phyloP scores from a whole-genome alignment of 2,888 invertebrate genomes.

The Andrena flavipes region DNA sequence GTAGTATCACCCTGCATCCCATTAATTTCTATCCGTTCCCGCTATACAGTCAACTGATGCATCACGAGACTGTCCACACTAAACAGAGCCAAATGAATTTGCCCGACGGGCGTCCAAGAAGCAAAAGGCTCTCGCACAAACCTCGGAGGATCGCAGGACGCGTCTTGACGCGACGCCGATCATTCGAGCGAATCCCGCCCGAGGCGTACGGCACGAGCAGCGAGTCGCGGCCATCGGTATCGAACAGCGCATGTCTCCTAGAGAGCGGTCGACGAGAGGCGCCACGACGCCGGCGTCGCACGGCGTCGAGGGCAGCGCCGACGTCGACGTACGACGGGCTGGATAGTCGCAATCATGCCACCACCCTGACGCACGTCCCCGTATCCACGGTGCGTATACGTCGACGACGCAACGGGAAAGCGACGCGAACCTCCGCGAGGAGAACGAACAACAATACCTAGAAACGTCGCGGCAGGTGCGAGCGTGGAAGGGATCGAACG shows the following conservation, averaged over 20 bases:
- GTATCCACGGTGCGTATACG: constrained; percentile 73
- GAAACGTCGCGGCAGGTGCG: background rate
- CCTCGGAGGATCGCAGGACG: background rate
- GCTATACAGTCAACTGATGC: too few relatives aligned
- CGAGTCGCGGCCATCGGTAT: constrained; percentile 53
- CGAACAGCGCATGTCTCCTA: constrained; percentile 77
- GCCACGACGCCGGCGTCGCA: constrained; percentile 78
- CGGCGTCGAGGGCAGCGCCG: constrained; percentile 77
- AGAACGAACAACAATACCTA: background rate
- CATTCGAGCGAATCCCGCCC: constrained; percentile 23
- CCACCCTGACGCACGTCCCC: constrained; percentile 81
- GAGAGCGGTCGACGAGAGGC: constrained; percentile 67
- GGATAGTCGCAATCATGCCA: constrained; percentile 84
- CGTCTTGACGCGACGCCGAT: background rate
- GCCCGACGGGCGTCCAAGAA: background rate
- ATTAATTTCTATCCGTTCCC: too few relatives aligned
- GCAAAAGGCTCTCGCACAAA: background rate
- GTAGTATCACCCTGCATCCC: too few relatives aligned
- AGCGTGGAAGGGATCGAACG: background rate
- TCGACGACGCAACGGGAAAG: constrained; percentile 54
- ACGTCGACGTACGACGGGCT: constrained; percentile 66
- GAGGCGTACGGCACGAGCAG: background rate
- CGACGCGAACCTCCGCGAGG: background rate
- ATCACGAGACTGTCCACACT: too few relatives aligned
- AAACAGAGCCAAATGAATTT: too few relatives aligned